Evolutionary conservation across 2,113 vertebrate genomes (phyloP).

Genomic region (Aramus guarauna): DNA sequence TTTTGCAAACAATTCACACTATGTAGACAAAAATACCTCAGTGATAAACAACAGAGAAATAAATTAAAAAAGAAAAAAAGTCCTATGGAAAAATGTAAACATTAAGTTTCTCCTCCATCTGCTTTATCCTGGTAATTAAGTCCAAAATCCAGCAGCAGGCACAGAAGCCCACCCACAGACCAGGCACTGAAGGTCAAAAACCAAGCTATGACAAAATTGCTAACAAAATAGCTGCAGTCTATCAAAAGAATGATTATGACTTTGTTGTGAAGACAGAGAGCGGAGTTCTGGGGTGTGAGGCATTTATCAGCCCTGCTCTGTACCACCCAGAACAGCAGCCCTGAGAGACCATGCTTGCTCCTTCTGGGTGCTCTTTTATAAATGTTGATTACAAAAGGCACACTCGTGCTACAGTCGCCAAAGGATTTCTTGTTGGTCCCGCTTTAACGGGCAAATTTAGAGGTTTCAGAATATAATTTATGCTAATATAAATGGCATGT

Average conservation of each 20-base stretch:
- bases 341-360: rapidly evolving
- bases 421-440: background rate
- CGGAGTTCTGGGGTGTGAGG: background rate
- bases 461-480: background rate
- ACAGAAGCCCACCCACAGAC: background rate
- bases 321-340: background rate
- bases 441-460: background rate
- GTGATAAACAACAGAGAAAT: background rate
- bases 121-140: background rate
- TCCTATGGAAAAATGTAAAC: background rate
- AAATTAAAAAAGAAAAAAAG: background rate
- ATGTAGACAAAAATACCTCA: background rate
- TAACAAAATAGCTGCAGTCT: background rate
- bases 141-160: background rate
- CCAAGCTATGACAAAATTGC: background rate
- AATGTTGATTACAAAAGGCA: background rate
- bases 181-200: background rate
- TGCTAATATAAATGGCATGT: background rate
- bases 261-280: background rate
- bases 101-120: background rate
- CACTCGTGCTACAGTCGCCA: background rate
- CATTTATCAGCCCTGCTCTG: background rate
- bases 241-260: background rate
- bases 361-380: background rate
- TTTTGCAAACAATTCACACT: background rate